phyloP scores from a whole-genome alignment of 2,888 invertebrate species.

The Oscheius myriophilus region DNA sequence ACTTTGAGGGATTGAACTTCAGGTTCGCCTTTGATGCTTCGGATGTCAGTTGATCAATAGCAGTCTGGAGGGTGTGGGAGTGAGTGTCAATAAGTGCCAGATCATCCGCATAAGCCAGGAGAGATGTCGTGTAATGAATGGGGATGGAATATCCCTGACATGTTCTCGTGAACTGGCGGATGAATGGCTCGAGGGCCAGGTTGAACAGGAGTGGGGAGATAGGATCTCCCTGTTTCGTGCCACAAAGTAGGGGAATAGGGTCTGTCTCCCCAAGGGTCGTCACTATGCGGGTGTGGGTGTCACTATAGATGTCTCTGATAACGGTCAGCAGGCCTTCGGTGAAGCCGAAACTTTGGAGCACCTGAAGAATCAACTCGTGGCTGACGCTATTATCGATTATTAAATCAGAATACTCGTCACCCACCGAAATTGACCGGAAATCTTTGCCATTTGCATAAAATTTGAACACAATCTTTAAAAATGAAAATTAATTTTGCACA shows the following conservation, averaged over 20 bases:
- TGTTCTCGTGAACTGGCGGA: background rate
- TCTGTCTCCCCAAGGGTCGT: background rate
- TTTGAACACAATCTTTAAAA: too few species aligned
- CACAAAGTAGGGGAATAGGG: background rate
- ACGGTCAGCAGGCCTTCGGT: too few species aligned
- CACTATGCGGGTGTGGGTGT: too few species aligned
- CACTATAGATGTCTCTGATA: too few species aligned
- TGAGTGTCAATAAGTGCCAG: background rate
- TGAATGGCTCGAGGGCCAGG: background rate
- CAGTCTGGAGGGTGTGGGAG: background rate
- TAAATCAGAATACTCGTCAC: too few species aligned
- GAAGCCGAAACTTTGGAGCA: too few species aligned
- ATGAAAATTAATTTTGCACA: too few species aligned
- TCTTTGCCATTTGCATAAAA: too few species aligned
- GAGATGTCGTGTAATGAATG: background rate
- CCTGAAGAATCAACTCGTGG: too few species aligned
- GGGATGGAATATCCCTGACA: background rate
- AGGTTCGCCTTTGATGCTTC: background rate
- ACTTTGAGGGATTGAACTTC: background rate
- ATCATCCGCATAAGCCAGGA: background rate
- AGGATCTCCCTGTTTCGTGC: constrained; percentile 1
- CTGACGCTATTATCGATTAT: too few species aligned
- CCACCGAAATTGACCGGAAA: too few species aligned
- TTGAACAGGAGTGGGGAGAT: background rate
- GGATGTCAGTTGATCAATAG: background rate